Evolutionary conservation across 2,113 vertebrate species (phyloP), one percentile per base, ranked within the genome.

Genomic region (Perccottus glenii): DNA sequence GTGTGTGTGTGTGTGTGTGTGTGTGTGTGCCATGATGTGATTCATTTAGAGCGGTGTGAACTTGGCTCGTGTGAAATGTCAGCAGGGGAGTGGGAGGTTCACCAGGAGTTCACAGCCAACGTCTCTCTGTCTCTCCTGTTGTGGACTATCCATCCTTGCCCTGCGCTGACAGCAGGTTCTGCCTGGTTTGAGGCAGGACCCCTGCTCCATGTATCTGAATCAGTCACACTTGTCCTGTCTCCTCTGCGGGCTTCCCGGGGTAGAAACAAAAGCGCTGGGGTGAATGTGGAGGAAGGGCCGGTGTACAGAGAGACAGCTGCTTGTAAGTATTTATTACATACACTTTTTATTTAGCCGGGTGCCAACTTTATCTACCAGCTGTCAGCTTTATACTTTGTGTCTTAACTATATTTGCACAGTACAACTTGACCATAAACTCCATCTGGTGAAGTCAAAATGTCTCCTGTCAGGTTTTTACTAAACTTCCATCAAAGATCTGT

Each of bases 341-440:
- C 27, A 35, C 4, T 53, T 81, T 83, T 74, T 76, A 78, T 83
- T 69, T 57, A 60, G 1, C 64, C 6, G 38, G 60, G 70, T 78
- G 75, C 80, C 71, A 47, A 62, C 69, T 82, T 79, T 82, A 83
- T 77, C 19, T 50, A 45, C 64, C 82, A 83, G 69, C 72, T 88
- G 84, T 67, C 70, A 72, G 63, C 65, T 83, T 88, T 70, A 81
- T 67, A 77, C 60, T 81, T 79, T 64, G 66, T 83, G 68, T 64
- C 80, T 81, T 82, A 64, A 80, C 67, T 71, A 60, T 61, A 73
- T 27, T 27, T 66, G 48, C 75, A 65, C 43, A 59, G 55, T 33
- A 64, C 71, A 81, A 79, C 70, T 62, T 66, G 68, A 64, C 36
- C 67, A 70, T 76, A 76, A 80, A 85, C 50, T 64, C 74, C 81